Conservation (phyloP, 2,113 vertebrate genomes). For the Malaclemys terrapin region DNA sequence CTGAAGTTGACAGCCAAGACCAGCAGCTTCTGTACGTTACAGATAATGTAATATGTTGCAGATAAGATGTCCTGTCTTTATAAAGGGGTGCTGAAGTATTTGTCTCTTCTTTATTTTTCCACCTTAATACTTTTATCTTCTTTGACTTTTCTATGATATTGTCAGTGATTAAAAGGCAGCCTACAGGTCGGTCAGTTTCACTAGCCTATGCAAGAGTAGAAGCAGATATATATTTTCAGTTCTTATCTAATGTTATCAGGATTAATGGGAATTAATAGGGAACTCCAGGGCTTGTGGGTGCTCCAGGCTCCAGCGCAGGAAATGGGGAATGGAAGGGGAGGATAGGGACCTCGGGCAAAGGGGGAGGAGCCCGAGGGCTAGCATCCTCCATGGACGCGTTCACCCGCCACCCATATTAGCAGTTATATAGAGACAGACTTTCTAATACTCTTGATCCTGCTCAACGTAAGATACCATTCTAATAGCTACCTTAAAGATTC, state of each 20-base stretch:
- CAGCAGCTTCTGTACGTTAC: constrained; percentile 60
- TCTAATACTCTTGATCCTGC: background rate
- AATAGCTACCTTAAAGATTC: background rate
- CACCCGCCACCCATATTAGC: background rate
- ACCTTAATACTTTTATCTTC: constrained; percentile 40
- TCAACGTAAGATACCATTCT: background rate
- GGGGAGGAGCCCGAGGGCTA: too few species aligned
- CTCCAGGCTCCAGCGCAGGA: too few species aligned
- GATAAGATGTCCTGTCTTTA: constrained; percentile 75
- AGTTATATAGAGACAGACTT: background rate
- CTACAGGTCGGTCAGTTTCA: constrained; percentile 67
- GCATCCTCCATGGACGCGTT: too few species aligned
- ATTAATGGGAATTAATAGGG: background rate
- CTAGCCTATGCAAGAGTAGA: constrained; percentile 32
- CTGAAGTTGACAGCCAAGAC: constrained; percentile 74
- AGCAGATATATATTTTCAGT: constrained; percentile 41
- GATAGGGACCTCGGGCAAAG: too few species aligned
- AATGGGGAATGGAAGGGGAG: too few species aligned
- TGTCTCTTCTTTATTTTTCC: background rate
- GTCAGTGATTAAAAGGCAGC: constrained; percentile 72
- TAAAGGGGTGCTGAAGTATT: constrained; percentile 35
- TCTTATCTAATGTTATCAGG: constrained; percentile 54
- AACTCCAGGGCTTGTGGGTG: background rate
- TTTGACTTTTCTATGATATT: constrained; percentile 67
- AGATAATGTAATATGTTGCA: constrained; percentile 67